A percentile compares a stretch with the other conserved stretches of the same genome.
Conservation (phyloP, 2,888 invertebrate species). For the Ormyrus rosae region DNA sequence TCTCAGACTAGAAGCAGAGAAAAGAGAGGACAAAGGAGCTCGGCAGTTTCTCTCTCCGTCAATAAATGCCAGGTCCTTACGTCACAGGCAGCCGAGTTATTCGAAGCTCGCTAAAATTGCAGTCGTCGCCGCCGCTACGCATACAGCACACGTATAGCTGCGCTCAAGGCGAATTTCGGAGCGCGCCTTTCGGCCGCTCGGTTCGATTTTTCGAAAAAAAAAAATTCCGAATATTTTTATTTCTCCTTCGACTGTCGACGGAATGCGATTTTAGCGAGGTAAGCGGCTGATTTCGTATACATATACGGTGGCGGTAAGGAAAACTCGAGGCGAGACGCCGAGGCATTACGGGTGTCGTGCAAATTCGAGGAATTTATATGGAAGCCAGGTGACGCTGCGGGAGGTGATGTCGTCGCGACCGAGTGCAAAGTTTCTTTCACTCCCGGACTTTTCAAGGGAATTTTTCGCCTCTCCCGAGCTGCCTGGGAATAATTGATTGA, state of each 20-base stretch:
- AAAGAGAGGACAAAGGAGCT: constrained; percentile 22
- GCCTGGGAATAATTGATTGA: constrained; percentile 1
- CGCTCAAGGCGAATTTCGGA: background rate
- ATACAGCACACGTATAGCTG: background rate
- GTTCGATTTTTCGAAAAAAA: too few species aligned
- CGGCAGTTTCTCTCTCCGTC: constrained; percentile 37
- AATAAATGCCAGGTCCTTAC: constrained; percentile 40
- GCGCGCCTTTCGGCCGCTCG: too few species aligned
- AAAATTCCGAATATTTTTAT: too few species aligned
- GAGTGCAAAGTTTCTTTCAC: constrained; percentile 12
- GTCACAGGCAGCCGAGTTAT: constrained; percentile 59
- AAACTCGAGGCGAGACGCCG: too few species aligned
- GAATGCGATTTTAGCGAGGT: too few species aligned
- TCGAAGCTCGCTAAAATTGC: constrained; percentile 57
- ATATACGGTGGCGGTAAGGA: background rate
- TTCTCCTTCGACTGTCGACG: background rate
- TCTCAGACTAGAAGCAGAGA: background rate
- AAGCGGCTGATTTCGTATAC: background rate
- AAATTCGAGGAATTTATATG: background rate
- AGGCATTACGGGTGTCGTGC: too few species aligned
- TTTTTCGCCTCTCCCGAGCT: background rate
- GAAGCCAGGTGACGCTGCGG: background rate
- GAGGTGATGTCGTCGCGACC: background rate
- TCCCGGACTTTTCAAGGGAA: too few species aligned
- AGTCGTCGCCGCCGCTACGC: constrained; percentile 5